Evolutionary conservation across 2,113 vertebrate genomes (phyloP), one percentile per base, ranked within the genome.

Genomic region (Perognathus longimembris): DNA sequence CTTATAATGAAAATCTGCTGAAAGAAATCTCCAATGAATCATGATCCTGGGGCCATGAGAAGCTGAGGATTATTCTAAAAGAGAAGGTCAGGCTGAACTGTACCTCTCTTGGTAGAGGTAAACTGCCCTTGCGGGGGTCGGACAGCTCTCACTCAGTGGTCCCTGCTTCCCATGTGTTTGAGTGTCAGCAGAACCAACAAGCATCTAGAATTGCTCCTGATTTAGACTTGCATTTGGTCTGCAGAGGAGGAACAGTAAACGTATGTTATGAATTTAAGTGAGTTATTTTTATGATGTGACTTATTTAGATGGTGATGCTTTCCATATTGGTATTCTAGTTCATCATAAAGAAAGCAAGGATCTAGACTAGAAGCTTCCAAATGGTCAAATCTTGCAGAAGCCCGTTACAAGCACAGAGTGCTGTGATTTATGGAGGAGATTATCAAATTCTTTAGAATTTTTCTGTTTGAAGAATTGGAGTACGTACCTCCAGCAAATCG

Each of bases 1-100:
- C 67, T 84, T 95, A 91, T 95, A 87, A 66, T 93, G 70, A 94
- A 95, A 93, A 95, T 91, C 74, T 92, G 64, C 63, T 92, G 50
- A 95, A 96, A 95, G 85, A 84, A 54, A 54, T 15, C 50, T 78
- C 76, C 92, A 92, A 89, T 93, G 81, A 94, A 73, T 94, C 32
- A 88, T 88, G 85, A 88, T 91, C 50, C 76, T 34, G 69, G 76
- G 67, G 54, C 36, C 36, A 63, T 28, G 34, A 84, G 30, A 57
- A 85, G 76, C 10, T 74, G n/a, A 30, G 24, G 28, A 82, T 75
- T 89, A 84, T 77, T 96, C 71, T 87, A 59, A 95, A 92, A 92
- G 70, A 54, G 76, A 89, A 90, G 88, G 91, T 90, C 28, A 93
- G 61, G 28, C 59, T 88, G 89, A 85, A 66, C 75, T 86, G 59